A percentile compares a stretch with the other conserved stretches of the same genome.
Conservation (phyloP, 2,888 invertebrate genomes). For the Drosophila pseudotakahashii region DNA sequence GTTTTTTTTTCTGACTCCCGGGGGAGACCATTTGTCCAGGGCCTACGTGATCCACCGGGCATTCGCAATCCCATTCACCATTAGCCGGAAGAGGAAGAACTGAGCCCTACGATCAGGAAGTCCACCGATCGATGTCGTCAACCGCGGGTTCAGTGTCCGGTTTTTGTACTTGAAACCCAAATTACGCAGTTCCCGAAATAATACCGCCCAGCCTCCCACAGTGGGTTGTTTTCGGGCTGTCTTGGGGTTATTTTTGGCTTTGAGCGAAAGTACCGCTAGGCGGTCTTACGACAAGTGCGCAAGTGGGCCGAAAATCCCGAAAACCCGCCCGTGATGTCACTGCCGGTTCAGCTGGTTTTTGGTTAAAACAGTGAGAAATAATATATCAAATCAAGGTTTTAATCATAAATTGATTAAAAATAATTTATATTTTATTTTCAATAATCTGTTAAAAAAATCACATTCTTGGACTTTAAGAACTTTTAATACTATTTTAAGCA, state of each 20-base stretch:
- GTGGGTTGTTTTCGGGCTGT: conserved; percentile 1
- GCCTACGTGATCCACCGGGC: conserved; percentile 55
- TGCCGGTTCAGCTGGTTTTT: conserved; percentile 29
- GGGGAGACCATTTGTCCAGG: conserved; percentile 24
- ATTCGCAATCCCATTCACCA: conserved; percentile 31
- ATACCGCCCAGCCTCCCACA: conserved; percentile 22
- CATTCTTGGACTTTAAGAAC: too few relatives aligned
- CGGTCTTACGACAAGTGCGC: conserved; percentile 53
- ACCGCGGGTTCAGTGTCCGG: conserved; percentile 64
- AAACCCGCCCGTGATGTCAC: conserved; percentile 57
- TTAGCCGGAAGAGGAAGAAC: conserved; percentile 35
- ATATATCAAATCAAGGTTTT: not conserved
- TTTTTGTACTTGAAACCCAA: conserved; percentile 77
- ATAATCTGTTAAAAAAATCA: too few relatives aligned
- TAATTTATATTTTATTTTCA: too few relatives aligned
- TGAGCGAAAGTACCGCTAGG: conserved; percentile 67
- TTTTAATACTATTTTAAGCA: too few relatives aligned
- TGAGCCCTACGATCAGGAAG: conserved; percentile 41
- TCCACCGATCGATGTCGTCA: conserved; percentile 19
- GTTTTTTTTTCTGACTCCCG: conserved; percentile 2
- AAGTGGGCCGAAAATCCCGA: conserved; percentile 57
- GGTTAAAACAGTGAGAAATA: not conserved
- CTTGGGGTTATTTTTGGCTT: conserved; percentile 31
- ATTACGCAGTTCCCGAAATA: conserved; percentile 74
- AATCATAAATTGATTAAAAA: too few relatives aligned